Percentiles rank a stretch among this genome's conserved stretches.
Evolutionary conservation across 2,113 vertebrate genomes (phyloP).

Genomic region (Calyptomena viridis): DNA sequence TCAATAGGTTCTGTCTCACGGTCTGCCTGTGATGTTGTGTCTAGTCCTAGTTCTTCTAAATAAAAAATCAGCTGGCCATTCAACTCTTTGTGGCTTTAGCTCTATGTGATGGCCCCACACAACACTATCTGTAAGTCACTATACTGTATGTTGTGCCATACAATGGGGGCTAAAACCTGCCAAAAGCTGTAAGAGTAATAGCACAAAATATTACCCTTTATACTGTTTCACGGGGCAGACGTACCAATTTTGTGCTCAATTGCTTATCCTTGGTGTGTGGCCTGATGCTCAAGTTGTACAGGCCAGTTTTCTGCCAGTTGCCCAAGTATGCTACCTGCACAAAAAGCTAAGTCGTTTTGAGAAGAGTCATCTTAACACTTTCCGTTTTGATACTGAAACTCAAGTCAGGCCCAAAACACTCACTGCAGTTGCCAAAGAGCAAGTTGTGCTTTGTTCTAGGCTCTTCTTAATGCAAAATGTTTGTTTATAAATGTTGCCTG

Average conservation of each 20-base stretch:
- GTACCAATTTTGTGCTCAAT: not conserved
- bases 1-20: not conserved
- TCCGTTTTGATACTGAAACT: not conserved
- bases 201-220: not conserved
- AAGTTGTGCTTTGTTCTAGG: not conserved
- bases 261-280: rapidly evolving
- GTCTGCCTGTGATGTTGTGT: too few relatives aligned
- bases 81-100: not conserved
- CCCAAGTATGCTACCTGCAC: not conserved
- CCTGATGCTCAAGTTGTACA: not conserved
- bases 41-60: not conserved
- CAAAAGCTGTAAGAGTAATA: not conserved
- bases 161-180: rapidly evolving
- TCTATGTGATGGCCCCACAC: not conserved
- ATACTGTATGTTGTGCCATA: not conserved
- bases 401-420: not conserved
- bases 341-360: not conserved
- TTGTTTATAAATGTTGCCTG: not conserved
- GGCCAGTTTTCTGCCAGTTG: not conserved
- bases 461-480: not conserved
- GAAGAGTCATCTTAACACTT: not conserved
- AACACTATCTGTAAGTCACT: not conserved
- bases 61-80: not conserved
- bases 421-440: not conserved
- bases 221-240: not conserved